phyloP scores from a whole-genome alignment of 1,140 invertebrate species.

The Hyphantria cunea region DNA sequence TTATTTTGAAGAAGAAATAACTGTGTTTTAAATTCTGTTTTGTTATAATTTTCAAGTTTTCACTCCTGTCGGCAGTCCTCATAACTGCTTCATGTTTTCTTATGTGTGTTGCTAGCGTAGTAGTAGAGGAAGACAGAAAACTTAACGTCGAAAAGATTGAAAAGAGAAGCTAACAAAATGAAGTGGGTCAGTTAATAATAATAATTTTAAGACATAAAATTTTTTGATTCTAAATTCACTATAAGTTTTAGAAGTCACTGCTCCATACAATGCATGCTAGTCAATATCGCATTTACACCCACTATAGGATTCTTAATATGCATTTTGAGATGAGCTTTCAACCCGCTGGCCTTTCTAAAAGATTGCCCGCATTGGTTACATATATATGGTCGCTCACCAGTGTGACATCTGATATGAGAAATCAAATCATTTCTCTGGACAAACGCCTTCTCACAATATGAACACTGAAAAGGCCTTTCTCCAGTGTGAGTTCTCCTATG shows the following conservation, averaged over 20 bases:
- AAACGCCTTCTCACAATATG: constrained; percentile 77
- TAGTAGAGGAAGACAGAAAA: no score
- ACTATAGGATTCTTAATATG: constrained; percentile 54
- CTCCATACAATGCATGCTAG: constrained; percentile 18
- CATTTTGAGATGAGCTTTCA: constrained; percentile 86
- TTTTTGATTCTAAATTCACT: not conserved
- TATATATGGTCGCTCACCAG: constrained; percentile 91
- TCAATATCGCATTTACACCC: constrained; percentile 5
- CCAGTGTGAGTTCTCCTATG: constrained; percentile 88
- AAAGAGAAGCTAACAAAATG: no score
- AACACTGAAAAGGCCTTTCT: constrained; percentile 84
- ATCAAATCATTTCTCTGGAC: constrained; percentile 82
- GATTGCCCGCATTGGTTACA: constrained; percentile 92
- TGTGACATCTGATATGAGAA: constrained; percentile 89
- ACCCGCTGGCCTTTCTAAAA: constrained; percentile 85
- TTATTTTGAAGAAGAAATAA: no score
- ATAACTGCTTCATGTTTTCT: no score
- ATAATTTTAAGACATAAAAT: no score
- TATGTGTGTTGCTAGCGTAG: no score
- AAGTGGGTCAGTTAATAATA: no score
- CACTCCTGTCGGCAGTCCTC: no score
- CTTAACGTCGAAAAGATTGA: no score
- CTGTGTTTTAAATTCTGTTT: no score
- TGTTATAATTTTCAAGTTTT: no score
- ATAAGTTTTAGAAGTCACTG: not conserved